phyloP scores from a whole-genome alignment of 2,113 vertebrate genomes.

The Alexandromys fortis region DNA sequence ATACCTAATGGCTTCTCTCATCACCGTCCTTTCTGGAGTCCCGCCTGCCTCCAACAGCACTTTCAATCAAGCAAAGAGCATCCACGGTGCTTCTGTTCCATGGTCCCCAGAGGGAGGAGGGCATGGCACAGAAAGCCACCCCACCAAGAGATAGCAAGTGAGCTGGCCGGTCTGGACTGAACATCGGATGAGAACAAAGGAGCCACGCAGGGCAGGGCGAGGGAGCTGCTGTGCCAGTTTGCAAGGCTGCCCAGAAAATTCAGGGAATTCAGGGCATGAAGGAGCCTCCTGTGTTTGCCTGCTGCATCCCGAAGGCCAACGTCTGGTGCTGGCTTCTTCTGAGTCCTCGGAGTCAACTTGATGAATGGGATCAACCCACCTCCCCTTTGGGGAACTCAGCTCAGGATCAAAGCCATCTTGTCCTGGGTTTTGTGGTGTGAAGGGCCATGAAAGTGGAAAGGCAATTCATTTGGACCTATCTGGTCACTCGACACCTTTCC shows the following conservation, averaged over 20 bases:
- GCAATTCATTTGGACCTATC: neutral
- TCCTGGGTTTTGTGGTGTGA: neutral
- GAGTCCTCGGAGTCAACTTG: neutral
- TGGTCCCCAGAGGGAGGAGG: neutral
- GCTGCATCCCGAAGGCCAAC: neutral
- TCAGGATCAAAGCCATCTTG: neutral
- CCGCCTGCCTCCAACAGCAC: constrained; percentile 44
- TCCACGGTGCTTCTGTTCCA: neutral
- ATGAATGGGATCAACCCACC: neutral
- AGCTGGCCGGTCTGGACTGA: neutral
- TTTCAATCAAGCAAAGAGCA: constrained; percentile 63
- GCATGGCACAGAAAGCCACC: constrained; percentile 51
- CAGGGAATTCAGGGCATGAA: neutral
- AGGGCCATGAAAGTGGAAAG: neutral
- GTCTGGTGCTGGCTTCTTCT: neutral
- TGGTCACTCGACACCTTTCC: neutral
- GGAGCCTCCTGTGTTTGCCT: neutral
- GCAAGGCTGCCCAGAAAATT: neutral
- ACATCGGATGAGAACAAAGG: neutral
- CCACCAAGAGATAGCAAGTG: constrained; percentile 14
- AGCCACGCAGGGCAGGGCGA: neutral
- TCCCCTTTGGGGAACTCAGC: neutral
- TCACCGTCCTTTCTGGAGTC: constrained; percentile 24
- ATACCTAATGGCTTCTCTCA: constrained; percentile 60
- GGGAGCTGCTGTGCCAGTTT: neutral